These are phyloP conservation scores for Cryptocephalus primarius DNA, from an alignment of 2,888 invertebrate genomes.

Conservation along the genomic window DNA sequence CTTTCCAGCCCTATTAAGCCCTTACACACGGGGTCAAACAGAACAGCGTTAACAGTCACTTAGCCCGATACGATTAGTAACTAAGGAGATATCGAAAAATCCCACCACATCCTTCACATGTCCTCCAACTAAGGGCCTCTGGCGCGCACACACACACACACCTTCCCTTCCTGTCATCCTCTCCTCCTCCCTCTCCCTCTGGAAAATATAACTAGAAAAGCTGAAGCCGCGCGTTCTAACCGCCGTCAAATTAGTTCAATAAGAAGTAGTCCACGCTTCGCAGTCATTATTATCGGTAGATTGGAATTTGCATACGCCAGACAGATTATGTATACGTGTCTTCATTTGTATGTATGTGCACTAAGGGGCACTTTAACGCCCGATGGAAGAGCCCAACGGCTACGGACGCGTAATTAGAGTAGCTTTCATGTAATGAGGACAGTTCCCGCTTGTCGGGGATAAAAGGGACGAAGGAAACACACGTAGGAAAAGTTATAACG, in stretches of 20 bases:
- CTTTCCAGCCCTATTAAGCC: too few relatives aligned
- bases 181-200: not conserved
- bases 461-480: too few relatives aligned
- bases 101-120: too few relatives aligned
- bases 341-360: conserved; percentile 26
- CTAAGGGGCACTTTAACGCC: conserved; percentile 28
- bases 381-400: conserved; percentile 1
- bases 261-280: conserved; percentile 42
- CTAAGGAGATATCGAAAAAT: too few relatives aligned
- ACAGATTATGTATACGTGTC: conserved; percentile 26
- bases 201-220: conserved; percentile 27
- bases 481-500: too few relatives aligned
- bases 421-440: not conserved
- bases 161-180: too few relatives aligned
- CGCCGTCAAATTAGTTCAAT: conserved; percentile 41
- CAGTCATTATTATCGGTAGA: conserved; percentile 37
- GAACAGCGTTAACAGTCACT: too few relatives aligned
- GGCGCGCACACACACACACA: too few relatives aligned
- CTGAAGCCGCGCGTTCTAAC: conserved; percentile 30
- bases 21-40: too few relatives aligned
- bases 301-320: conserved; percentile 34
- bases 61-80: too few relatives aligned
- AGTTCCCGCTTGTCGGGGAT: too few relatives aligned
- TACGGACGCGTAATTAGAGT: conserved; percentile 5
- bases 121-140: too few relatives aligned